Percentiles rank a stretch among this genome's conserved stretches.
Conservation (phyloP, 2,888 invertebrate genomes). For the Imbricaverruca yamaguchii region DNA sequence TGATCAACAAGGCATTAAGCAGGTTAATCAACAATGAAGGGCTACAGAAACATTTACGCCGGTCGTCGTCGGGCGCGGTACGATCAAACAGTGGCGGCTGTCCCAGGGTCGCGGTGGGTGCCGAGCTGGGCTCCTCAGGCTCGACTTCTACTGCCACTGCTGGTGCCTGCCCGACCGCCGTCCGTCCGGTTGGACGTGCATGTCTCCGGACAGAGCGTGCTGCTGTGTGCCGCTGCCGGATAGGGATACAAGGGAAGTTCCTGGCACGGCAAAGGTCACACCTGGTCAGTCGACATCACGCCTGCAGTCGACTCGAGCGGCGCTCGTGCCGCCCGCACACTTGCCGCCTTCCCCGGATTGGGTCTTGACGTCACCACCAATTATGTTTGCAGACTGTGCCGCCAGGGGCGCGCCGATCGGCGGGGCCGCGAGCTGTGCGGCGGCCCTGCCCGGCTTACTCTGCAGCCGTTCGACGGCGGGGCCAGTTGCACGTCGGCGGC, state of each 20-base stretch:
- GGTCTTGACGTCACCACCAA: slow-evolving; percentile 11
- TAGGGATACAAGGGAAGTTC: no score
- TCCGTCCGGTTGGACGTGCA: no score
- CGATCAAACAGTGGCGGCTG: background rate
- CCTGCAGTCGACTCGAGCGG: no score
- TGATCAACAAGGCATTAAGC: slow-evolving; percentile 18
- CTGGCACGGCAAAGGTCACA: no score
- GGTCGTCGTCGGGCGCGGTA: background rate
- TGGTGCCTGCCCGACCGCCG: no score
- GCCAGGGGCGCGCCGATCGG: slow-evolving; percentile 16
- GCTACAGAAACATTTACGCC: slow-evolving; percentile 16
- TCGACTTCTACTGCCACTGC: no score
- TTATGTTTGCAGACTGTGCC: background rate
- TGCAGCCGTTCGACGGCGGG: background rate
- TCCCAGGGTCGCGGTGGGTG: no score
- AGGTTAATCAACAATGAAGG: slow-evolving; percentile 14
- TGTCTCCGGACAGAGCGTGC: no score
- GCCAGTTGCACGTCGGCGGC: slow-evolving; percentile 16
- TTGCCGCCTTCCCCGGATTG: background rate
- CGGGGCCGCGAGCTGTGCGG: slow-evolving; percentile 6
- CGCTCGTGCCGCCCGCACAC: background rate
- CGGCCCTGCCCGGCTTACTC: background rate
- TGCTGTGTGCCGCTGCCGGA: no score
- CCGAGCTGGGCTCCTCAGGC: no score
- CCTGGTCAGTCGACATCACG: no score